Evolutionary conservation across 2,888 invertebrate species (phyloP), one percentile per base, ranked within the genome.

Genomic region (Tethea ocularis): DNA sequence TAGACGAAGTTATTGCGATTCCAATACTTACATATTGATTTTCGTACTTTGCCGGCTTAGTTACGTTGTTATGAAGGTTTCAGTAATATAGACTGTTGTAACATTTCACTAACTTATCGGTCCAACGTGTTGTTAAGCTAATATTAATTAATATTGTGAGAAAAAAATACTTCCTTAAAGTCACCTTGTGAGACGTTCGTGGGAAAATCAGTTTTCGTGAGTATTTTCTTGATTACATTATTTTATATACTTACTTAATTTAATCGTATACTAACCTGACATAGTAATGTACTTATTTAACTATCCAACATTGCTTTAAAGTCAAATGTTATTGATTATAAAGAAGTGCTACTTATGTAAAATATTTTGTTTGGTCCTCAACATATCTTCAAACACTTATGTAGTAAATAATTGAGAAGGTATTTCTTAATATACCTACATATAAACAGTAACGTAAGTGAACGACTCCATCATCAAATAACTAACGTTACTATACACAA

Each of bases 11-110:
- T 85, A 79, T 86, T 84, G 84, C 87, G 77, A 83, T 83, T 81
- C 79, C 78, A 59, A 71, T 77, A 75, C 68, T 81, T 83, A 78
- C 75, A 75, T 89, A 93, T 91, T 86, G 92, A 92, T 93, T 92
- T 92, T 91, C 82, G 83, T 86, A 84, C 86, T 86, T 88, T 80
- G 84, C 89, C 89, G 90, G 90, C 87, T 88, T 86, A 80, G 76
- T 82, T 83, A 83, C 77, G 81, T 83, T 86, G 82, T 86, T 85
- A 81, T 84, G 83, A 87, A 88, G 80, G 82, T 88, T 89, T 87
- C 80, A 78, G 80, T 80, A 77, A 72, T 63, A 64, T 68, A 57
- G 57, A 64, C 58, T 57, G 68, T 77, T 78, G 76, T 65, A 75
- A 73, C 74, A 68, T 67, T 78, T 73, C 68, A 71, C 65, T 62